Conservation (phyloP, 2,888 invertebrate genomes). For the Oscheius sp. region DNA sequence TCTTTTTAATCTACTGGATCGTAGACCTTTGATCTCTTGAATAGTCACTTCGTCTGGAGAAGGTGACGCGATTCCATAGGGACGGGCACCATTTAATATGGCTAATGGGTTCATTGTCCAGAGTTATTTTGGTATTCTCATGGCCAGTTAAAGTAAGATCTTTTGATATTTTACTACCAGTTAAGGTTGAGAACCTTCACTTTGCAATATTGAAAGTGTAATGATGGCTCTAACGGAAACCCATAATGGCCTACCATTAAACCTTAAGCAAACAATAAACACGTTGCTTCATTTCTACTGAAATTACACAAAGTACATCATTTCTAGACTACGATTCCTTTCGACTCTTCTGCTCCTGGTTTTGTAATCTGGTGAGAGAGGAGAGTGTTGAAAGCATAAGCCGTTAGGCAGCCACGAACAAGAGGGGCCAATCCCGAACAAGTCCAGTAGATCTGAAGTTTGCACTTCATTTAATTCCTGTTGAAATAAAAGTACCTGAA, state of each 20-base stretch:
- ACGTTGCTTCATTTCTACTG: constrained; percentile 16
- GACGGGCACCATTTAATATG: too few species aligned
- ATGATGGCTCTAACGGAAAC: too few species aligned
- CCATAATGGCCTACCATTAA: neutral
- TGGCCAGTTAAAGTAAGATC: too few species aligned
- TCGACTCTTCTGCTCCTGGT: neutral
- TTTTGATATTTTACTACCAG: too few species aligned
- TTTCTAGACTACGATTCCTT: constrained; percentile 9
- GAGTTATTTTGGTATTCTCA: too few species aligned
- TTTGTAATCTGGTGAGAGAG: constrained; percentile 20
- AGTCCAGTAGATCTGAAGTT: constrained; percentile 26
- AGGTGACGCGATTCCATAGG: too few species aligned
- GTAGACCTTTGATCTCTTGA: too few species aligned
- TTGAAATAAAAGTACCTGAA: constrained; percentile 15
- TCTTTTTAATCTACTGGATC: too few species aligned
- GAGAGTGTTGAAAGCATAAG: constrained; percentile 24
- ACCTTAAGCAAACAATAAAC: constrained; percentile 27
- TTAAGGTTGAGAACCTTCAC: too few species aligned
- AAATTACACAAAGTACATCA: constrained; percentile 5
- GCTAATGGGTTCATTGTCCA: too few species aligned
- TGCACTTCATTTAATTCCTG: neutral
- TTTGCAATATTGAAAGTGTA: too few species aligned
- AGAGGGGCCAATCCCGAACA: constrained; percentile 25
- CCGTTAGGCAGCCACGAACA: constrained; percentile 24
- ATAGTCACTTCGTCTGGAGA: too few species aligned